These are phyloP conservation scores for Poeciliopsis turrubarensis DNA, from an alignment of 2,113 vertebrate genomes.

Conservation along the genomic window DNA sequence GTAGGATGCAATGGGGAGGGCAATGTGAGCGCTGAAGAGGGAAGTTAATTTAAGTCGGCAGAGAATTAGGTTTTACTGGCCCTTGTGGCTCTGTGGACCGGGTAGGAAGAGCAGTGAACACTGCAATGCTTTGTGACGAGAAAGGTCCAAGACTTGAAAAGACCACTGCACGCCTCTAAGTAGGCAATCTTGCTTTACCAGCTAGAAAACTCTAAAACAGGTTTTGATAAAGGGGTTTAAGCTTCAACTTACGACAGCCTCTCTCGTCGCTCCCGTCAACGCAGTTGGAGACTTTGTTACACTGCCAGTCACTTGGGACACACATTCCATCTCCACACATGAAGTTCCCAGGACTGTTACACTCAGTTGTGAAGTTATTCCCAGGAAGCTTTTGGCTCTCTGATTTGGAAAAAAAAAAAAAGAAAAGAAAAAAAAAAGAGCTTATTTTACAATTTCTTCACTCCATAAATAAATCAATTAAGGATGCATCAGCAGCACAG, in stretches of 20 bases:
- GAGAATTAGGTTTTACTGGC: constrained; percentile 41
- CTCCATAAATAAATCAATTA: constrained; percentile 18
- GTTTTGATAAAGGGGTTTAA: constrained; percentile 9
- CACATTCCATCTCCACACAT: constrained; percentile 94
- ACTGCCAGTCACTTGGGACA: constrained; percentile 92
- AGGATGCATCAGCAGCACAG: constrained; percentile 30
- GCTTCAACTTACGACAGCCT: constrained; percentile 92
- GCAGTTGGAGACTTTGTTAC: constrained; percentile 91
- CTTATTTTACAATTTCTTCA: constrained; percentile 26
- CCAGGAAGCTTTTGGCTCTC: constrained; percentile 93
- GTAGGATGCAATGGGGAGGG: not conserved
- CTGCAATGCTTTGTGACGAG: not conserved
- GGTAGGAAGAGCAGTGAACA: constrained; percentile 6
- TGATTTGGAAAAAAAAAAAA: constrained; percentile 58
- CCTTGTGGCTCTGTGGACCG: constrained; percentile 27
- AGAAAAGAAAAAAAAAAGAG: not conserved
- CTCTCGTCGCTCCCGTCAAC: constrained; percentile 94
- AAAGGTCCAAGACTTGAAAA: constrained; percentile 25
- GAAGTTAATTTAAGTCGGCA: constrained; percentile 43
- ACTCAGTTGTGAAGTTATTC: constrained; percentile 95
- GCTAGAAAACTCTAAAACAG: not conserved
- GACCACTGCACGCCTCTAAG: constrained; percentile 27
- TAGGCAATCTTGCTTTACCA: not conserved
- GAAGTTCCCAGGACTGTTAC: constrained; percentile 97
- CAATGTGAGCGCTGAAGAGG: constrained; percentile 12